Evolutionary conservation across 2,888 invertebrate genomes (phyloP).

Genomic region (Pristionchus exspectatus): DNA sequence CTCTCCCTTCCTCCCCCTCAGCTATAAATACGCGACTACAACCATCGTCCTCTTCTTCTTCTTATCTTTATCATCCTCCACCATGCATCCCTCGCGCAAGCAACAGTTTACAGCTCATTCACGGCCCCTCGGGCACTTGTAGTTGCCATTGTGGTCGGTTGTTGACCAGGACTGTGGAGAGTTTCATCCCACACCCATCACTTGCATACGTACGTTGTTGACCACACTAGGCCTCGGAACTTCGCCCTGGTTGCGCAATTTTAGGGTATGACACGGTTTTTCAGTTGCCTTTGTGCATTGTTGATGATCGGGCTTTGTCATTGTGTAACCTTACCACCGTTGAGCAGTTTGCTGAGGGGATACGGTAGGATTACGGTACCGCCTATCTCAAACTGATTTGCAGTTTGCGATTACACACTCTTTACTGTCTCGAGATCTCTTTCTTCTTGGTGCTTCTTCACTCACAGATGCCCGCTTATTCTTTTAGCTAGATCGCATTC

Average conservation of each 20-base stretch:
- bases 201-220: too few species aligned
- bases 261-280: too few species aligned
- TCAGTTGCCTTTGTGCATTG: too few species aligned
- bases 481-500: not conserved
- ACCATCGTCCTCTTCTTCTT: conserved; percentile 3
- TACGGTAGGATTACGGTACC: not conserved
- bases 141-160: not conserved
- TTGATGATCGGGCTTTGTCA: not conserved
- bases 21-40: conserved; percentile 32
- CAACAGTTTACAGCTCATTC: conserved; percentile 7
- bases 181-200: too few species aligned
- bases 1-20: conserved; percentile 1
- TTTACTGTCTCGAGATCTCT: conserved; percentile 38
- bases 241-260: too few species aligned
- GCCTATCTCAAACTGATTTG: not conserved
- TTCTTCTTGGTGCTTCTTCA: not conserved
- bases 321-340: not conserved
- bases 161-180: too few species aligned
- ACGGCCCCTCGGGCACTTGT: not conserved
- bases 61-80: conserved; percentile 38
- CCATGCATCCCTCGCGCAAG: not conserved
- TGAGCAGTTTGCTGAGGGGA: not conserved
- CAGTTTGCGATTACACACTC: not conserved
- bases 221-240: too few species aligned
- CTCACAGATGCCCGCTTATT: conserved; percentile 34